Conservation (phyloP, 2,113 vertebrate genomes). For the Marcusenius ussheri region DNA sequence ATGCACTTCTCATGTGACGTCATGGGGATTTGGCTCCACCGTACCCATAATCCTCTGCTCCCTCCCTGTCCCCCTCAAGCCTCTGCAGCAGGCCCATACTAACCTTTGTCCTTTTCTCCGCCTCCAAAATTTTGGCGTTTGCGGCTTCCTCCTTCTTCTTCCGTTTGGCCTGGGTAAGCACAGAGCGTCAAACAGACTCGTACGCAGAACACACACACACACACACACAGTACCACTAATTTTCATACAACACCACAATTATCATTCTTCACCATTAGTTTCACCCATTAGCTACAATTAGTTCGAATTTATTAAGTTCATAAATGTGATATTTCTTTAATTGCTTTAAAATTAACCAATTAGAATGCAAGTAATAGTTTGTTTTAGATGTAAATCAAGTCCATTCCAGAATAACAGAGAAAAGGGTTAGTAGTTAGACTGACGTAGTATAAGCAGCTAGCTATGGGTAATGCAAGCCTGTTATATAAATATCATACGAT, state of each 20-base stretch:
- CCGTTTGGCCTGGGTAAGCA: slow-evolving; percentile 91
- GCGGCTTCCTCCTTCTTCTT: slow-evolving; percentile 97
- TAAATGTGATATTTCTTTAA: slow-evolving; percentile 1
- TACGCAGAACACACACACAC: slow-evolving; percentile 32
- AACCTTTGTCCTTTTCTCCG: slow-evolving; percentile 98
- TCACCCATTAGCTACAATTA: neutral
- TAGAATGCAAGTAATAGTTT: neutral
- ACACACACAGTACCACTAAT: neutral
- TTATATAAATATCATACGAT: neutral
- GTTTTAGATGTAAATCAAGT: slow-evolving; percentile 10
- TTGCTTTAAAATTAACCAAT: slow-evolving; percentile 3
- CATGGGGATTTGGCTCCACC: neutral
- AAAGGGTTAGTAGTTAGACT: neutral
- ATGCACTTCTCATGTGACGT: neutral
- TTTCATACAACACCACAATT: neutral
- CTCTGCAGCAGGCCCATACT: slow-evolving; percentile 58
- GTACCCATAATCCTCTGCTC: neutral
- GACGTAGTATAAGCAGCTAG: neutral
- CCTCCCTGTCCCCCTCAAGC: slow-evolving; percentile 32
- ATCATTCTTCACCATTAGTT: neutral
- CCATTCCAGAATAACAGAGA: neutral
- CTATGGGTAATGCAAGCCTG: neutral
- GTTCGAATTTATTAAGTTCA: slow-evolving; percentile 1
- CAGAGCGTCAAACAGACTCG: slow-evolving; percentile 46
- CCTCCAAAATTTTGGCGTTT: slow-evolving; percentile 98